Percentiles rank a stretch among this genome's conserved stretches.
phyloP scores from a whole-genome alignment of 2,888 invertebrate species.

The Athrips mouffetella region DNA sequence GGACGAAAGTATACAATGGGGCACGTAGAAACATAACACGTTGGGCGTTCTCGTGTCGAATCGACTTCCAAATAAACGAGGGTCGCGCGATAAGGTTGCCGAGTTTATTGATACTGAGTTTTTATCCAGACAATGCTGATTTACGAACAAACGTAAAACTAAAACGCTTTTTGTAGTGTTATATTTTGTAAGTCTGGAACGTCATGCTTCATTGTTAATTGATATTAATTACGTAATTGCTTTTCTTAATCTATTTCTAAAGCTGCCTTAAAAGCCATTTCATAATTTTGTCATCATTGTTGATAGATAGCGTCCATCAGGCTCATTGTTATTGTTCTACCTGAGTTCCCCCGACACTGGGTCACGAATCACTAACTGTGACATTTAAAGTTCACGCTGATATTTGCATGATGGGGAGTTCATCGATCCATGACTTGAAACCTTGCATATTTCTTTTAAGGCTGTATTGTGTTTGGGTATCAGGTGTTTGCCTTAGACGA shows the following conservation, averaged over 20 bases:
- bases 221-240: not conserved
- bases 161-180: not conserved
- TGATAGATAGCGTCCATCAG: slow-evolving; percentile 12
- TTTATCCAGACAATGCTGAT: slow-evolving; percentile 18
- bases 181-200: not conserved
- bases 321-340: slow-evolving; percentile 12
- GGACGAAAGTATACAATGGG: slow-evolving; percentile 61
- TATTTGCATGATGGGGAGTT: slow-evolving; percentile 55
- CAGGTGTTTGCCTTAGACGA: slow-evolving; percentile 4
- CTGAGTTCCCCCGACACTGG: slow-evolving; percentile 3
- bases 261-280: not conserved
- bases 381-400: slow-evolving; percentile 73
- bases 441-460: slow-evolving; percentile 23
- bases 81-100: slow-evolving; percentile 29
- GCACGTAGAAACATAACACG: slow-evolving; percentile 59
- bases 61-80: slow-evolving; percentile 36
- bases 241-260: not conserved
- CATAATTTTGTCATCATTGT: not conserved
- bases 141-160: slow-evolving; percentile 6
- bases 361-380: slow-evolving; percentile 47
- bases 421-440: slow-evolving; percentile 36
- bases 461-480: slow-evolving; percentile 16
- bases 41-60: slow-evolving; percentile 60
- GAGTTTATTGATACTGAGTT: slow-evolving; percentile 30
- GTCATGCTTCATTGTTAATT: not conserved